These are phyloP conservation scores for Benitochromis conjunctus DNA, from an alignment of 2,113 vertebrate genomes.

Conservation along the genomic window DNA sequence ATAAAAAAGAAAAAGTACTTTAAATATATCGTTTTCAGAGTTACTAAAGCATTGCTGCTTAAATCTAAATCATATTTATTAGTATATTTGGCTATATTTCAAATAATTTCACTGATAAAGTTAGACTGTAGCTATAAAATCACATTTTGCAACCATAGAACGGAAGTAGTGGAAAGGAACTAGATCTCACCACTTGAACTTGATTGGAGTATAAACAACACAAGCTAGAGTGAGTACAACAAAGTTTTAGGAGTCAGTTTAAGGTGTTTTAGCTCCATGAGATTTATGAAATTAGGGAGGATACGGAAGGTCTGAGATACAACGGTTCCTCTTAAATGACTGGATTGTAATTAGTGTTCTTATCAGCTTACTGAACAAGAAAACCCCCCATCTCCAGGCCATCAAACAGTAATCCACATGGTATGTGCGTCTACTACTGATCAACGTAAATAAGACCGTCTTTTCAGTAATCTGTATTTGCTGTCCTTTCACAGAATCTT, in stretches of 20 bases:
- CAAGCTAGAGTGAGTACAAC: not conserved
- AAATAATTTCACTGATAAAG: not conserved
- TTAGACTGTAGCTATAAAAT: not conserved
- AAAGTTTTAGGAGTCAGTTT: constrained; percentile 1
- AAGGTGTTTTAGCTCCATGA: not conserved
- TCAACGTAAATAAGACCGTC: not conserved
- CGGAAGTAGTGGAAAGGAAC: not conserved
- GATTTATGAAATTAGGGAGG: not conserved
- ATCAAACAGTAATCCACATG: not conserved
- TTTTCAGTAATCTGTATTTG: not conserved
- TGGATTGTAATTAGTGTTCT: constrained; percentile 33
- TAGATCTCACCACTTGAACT: not conserved
- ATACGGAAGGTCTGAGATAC: not conserved
- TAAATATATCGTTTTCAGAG: not conserved
- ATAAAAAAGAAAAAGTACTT: not conserved
- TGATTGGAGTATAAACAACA: not conserved
- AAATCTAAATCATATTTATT: not conserved
- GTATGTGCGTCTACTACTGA: not conserved
- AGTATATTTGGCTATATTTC: not conserved
- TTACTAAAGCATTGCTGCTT: not conserved
- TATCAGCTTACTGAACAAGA: not conserved
- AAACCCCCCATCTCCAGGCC: not conserved
- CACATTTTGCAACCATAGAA: not conserved
- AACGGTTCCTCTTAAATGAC: constrained; percentile 33
- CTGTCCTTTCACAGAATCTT: constrained; percentile 78